Evolutionary conservation across 2,797 vertebrate genomes (phyloP).

Genomic region (Meriones psammophilus): DNA sequence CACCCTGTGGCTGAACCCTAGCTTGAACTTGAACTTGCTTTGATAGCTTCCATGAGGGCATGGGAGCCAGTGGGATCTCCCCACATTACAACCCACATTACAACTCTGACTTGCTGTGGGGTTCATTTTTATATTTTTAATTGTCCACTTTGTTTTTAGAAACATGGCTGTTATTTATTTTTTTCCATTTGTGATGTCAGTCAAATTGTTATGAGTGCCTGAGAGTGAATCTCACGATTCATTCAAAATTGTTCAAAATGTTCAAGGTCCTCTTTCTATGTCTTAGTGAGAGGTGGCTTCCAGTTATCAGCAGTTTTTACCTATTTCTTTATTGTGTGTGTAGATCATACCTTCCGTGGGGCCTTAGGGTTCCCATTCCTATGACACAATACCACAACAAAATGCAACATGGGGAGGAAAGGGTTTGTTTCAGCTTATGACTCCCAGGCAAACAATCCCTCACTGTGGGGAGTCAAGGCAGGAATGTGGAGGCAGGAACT

Average conservation of each 20-base stretch:
- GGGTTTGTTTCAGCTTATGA: neutral
- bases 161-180: too few relatives aligned
- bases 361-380: neutral
- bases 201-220: neutral
- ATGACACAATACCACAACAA: neutral
- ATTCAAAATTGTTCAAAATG: neutral
- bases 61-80: constrained; percentile 62
- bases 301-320: neutral
- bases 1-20: constrained; percentile 64
- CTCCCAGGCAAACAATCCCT: neutral
- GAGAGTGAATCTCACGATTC: too few relatives aligned
- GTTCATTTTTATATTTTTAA: constrained; percentile 76
- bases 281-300: neutral
- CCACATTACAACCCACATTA: neutral
- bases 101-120: constrained; percentile 66
- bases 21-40: constrained; percentile 52
- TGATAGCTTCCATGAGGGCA: constrained; percentile 64
- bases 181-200: neutral
- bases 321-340: neutral
- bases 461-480: neutral
- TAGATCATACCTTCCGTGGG: neutral
- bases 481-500: neutral
- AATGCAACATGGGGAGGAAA: neutral
- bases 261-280: neutral
- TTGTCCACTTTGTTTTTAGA: constrained; percentile 81